phyloP scores from a whole-genome alignment of 2,797 vertebrate genomes.

The Rhodeus uyekii region DNA sequence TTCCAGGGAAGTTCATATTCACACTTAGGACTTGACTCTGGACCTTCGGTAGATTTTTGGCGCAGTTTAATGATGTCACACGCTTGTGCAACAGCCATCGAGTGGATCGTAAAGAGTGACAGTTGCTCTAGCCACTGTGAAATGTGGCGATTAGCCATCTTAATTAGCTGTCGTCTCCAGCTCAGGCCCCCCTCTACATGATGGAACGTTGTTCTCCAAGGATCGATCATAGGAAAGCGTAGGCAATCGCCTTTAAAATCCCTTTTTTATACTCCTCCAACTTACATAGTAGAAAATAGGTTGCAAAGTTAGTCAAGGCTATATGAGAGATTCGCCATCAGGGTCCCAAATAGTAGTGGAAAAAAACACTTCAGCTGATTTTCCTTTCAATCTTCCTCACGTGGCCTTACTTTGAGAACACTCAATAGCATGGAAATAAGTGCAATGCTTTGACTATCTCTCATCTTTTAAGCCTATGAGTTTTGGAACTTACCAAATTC shows the following conservation, averaged over 20 bases:
- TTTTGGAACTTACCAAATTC: constrained; percentile 41
- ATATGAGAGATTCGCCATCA: constrained; percentile 23
- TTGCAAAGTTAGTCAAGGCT: constrained; percentile 40
- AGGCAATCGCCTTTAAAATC: constrained; percentile 28
- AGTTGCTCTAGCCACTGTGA: constrained; percentile 64
- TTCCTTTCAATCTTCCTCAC: constrained; percentile 40
- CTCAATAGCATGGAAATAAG: constrained; percentile 43
- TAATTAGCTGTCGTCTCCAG: constrained; percentile 75
- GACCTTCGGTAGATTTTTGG: neutral
- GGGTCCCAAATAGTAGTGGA: constrained; percentile 32
- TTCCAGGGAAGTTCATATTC: neutral
- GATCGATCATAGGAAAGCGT: constrained; percentile 59
- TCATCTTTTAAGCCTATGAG: constrained; percentile 12
- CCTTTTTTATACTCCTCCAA: constrained; percentile 13
- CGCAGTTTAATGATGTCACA: constrained; percentile 52
- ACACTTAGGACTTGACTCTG: neutral
- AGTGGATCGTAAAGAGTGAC: constrained; percentile 56
- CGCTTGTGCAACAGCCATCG: constrained; percentile 58
- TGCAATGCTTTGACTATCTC: constrained; percentile 37
- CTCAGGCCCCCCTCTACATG: constrained; percentile 64
- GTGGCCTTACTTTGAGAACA: constrained; percentile 39
- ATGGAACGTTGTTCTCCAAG: constrained; percentile 68
- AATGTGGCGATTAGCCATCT: constrained; percentile 73
- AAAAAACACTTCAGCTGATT: constrained; percentile 48
- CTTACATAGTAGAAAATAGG: constrained; percentile 6